phyloP scores from a whole-genome alignment of 2,888 invertebrate genomes.

The Digitonthophagus gazella region DNA sequence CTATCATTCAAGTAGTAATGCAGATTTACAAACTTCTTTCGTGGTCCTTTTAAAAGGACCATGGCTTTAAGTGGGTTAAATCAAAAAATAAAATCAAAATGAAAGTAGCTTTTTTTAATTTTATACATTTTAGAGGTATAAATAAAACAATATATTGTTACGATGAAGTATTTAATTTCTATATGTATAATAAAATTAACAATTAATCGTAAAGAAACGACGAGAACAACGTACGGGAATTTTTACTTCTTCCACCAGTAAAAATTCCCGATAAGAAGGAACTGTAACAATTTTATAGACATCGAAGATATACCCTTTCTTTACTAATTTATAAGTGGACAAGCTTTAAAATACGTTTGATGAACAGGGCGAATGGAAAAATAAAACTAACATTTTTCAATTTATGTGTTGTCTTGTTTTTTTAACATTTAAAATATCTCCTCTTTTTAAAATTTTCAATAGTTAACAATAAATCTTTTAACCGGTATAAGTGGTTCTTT shows the following conservation, averaged over 20 bases:
- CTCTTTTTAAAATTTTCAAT: too few species aligned
- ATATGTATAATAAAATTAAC: background rate
- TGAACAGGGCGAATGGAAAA: background rate
- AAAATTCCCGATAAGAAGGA: background rate
- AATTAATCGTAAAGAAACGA: background rate
- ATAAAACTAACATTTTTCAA: background rate
- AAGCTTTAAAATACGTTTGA: background rate
- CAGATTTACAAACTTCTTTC: too few species aligned
- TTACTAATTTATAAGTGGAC: background rate
- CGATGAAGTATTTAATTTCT: background rate
- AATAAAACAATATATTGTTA: background rate
- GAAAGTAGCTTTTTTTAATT: too few species aligned
- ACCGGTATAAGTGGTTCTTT: too few species aligned
- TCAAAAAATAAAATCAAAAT: too few species aligned
- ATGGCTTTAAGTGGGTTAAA: too few species aligned
- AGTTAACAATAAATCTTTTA: too few species aligned
- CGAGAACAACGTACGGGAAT: background rate
- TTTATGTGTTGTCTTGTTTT: too few species aligned
- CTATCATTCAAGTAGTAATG: too few species aligned
- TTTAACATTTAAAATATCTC: too few species aligned
- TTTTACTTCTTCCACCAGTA: background rate
- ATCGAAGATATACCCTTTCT: background rate
- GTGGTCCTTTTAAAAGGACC: too few species aligned
- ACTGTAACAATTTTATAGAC: background rate
- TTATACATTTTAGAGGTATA: background rate